Evolutionary conservation across 2,888 invertebrate genomes (phyloP), one percentile per base, ranked within the genome.

Genomic region (Cerceris ruficornis): DNA sequence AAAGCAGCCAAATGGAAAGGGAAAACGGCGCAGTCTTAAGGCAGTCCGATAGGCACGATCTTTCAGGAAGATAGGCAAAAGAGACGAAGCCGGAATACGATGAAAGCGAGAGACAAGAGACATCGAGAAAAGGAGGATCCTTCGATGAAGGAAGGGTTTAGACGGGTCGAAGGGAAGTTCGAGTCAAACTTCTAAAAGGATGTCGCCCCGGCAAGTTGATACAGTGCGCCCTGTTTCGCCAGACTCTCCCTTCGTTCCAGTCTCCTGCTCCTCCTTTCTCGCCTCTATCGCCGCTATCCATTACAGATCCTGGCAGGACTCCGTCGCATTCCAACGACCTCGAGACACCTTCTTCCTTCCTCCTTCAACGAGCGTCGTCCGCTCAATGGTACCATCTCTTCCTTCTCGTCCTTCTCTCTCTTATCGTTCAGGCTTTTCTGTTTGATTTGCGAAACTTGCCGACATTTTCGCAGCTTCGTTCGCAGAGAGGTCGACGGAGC

Each of bases 131-230:
- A 28, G 28, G 28, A 28, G 28, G 28, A 28, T 28, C 28, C 28
- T 28, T 28, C 28, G 28, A 46, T 14, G 41, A 41, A 9, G 49
- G 75, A 50, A 52, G 68, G 60, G 52, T 52, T 54, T 42, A 42
- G 55, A 42, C 14, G 55, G 43, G 42, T 49, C 55, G 39, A 9
- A 69, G 61, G 68, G 69, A 76, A 84, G 76, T 86, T 68, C 71
- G 55, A 71, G 84, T 76, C 77, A 77, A 87, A 86, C 80, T 86
- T 84, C 80, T 80, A 77, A 82, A 85, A 85, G 87, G 85, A 86
- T 86, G 83, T 87, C 82, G 75, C 73, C 80, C 72, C 75, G 77
- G 70, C 80, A 73, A 85, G 81, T 84, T 76, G 81, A 84, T 80
- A 73, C 76, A 28, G 28, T 67, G 68, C 55, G 55, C 68, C 62